Evolutionary conservation across 2,888 invertebrate species (phyloP).

Genomic region (Chloroclysta siterata): DNA sequence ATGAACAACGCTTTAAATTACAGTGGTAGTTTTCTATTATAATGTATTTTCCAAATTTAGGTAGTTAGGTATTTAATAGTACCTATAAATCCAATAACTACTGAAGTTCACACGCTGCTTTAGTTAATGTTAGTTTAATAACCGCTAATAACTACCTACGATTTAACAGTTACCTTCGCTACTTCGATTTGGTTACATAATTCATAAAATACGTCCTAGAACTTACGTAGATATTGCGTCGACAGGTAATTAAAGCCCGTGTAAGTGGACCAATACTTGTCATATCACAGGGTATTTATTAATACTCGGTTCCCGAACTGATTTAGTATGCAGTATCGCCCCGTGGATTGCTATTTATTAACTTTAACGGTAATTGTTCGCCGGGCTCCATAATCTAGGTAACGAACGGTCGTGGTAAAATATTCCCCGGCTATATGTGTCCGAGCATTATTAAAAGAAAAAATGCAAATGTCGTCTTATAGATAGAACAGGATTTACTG

Average conservation of each 20-base stretch:
- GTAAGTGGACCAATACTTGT: slow-evolving; percentile 67
- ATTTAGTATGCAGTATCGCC: slow-evolving; percentile 73
- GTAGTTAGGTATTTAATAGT: background rate
- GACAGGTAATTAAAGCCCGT: slow-evolving; percentile 70
- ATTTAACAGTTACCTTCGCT: slow-evolving; percentile 39
- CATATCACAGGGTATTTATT: slow-evolving; percentile 69
- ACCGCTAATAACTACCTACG: slow-evolving; percentile 36
- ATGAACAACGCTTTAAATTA: too few relatives aligned
- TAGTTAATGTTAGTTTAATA: slow-evolving; percentile 35
- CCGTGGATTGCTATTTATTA: slow-evolving; percentile 63
- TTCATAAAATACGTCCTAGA: slow-evolving; percentile 52
- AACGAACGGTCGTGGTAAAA: slow-evolving; percentile 41
- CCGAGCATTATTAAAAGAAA: slow-evolving; percentile 52
- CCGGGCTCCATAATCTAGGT: slow-evolving; percentile 49
- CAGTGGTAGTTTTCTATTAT: too few relatives aligned
- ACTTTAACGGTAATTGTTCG: slow-evolving; percentile 63
- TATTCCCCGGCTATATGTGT: slow-evolving; percentile 35
- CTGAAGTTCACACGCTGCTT: slow-evolving; percentile 22
- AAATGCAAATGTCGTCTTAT: slow-evolving; percentile 72
- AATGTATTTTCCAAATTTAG: background rate
- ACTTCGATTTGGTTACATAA: slow-evolving; percentile 55
- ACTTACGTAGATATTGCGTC: slow-evolving; percentile 54
- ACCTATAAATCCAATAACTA: slow-evolving; percentile 6
- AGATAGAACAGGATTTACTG: slow-evolving; percentile 76
- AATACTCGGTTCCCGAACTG: slow-evolving; percentile 62